phyloP scores from a whole-genome alignment of 1,140 invertebrate genomes.

The Calephelis virginiensis region DNA sequence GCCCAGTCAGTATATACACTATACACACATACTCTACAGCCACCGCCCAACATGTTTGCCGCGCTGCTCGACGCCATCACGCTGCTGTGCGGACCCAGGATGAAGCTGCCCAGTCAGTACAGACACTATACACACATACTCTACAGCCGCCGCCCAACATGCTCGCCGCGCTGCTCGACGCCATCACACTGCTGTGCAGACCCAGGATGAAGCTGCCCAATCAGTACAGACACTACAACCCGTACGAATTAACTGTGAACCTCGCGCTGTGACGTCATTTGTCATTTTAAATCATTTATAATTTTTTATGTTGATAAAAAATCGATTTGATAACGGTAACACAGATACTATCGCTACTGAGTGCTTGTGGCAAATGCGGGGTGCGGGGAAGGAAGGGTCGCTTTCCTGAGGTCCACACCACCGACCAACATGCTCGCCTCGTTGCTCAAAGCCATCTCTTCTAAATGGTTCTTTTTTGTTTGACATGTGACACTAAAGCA shows the following conservation, averaged over 20 bases:
- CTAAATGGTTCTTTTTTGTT: too few species aligned
- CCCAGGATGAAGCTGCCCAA: conserved; percentile 9
- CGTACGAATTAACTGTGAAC: too few species aligned
- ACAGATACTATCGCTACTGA: too few species aligned
- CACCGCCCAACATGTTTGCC: conserved; percentile 37
- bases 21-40: conserved; percentile 1
- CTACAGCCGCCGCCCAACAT: background rate
- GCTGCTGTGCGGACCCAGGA: conserved; percentile 53
- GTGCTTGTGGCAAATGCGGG: too few species aligned
- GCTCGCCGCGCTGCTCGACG: too few species aligned
- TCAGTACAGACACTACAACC: too few species aligned
- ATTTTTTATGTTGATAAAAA: too few species aligned
- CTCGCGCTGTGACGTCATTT: too few species aligned
- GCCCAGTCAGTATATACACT: conserved; percentile 31
- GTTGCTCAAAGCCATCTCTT: conserved; percentile 54
- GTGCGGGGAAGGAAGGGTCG: too few species aligned
- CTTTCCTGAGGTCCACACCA: too few species aligned
- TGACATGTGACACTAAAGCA: conserved; percentile 19
- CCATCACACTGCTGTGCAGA: background rate
- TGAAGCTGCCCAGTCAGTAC: conserved; percentile 54
- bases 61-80: conserved; percentile 57
- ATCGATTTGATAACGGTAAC: too few species aligned
- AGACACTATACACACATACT: background rate
- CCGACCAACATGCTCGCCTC: conserved; percentile 40
- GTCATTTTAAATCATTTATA: too few species aligned